These are phyloP conservation scores for Lagorchestes hirsutus DNA, from an alignment of 2,797 vertebrate species.

Conservation along the genomic window DNA sequence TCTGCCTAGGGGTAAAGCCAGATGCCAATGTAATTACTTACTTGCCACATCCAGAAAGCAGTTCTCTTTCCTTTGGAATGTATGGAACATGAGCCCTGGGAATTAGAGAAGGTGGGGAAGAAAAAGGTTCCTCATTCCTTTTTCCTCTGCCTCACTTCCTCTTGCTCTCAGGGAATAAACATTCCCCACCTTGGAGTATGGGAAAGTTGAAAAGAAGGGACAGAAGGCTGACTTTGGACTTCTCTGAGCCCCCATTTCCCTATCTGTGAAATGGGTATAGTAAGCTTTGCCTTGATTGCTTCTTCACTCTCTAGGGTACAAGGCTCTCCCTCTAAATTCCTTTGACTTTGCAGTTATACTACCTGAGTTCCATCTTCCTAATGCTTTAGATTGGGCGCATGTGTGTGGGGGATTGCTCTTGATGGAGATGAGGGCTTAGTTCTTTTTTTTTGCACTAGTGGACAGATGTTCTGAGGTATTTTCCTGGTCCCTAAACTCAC, in stretches of 20 bases:
- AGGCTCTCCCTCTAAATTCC: neutral
- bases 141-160: neutral
- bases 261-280: neutral
- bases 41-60: neutral
- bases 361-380: neutral
- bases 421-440: neutral
- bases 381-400: neutral
- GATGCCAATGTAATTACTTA: neutral
- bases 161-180: neutral
- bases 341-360: neutral
- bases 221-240: neutral
- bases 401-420: too few species aligned
- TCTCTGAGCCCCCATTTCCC: neutral
- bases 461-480: constrained; percentile 43
- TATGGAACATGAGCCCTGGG: neutral
- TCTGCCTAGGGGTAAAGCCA: neutral
- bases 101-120: neutral
- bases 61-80: neutral
- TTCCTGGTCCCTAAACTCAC: constrained; percentile 28
- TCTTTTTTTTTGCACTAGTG: constrained; percentile 6
- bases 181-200: neutral
- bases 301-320: neutral
- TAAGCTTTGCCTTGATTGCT: neutral
- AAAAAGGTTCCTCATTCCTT: neutral
- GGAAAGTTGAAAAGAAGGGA: neutral